Evolutionary conservation across 2,113 vertebrate genomes (phyloP).

Genomic region (Heterocephalus glaber): DNA sequence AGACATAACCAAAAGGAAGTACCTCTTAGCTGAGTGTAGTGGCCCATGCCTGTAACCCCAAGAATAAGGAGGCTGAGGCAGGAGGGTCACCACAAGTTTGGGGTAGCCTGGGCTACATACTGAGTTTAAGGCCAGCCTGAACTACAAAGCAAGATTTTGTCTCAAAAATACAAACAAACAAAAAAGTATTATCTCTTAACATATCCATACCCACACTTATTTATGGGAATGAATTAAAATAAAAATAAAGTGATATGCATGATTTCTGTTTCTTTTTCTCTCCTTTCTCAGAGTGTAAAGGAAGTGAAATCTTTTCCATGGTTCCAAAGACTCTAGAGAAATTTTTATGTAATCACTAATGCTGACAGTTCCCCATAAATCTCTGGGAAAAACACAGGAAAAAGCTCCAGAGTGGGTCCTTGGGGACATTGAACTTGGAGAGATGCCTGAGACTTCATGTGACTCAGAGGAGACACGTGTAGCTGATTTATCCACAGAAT

Average conservation of each 20-base stretch:
- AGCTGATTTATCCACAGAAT: constrained; percentile 22
- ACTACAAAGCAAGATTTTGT: too few relatives aligned
- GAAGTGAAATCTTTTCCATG: neutral
- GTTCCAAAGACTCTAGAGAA: constrained; percentile 50
- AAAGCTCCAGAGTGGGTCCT: constrained; percentile 45
- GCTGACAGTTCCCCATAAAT: constrained; percentile 59
- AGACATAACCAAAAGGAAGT: neutral
- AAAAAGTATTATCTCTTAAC: too few relatives aligned
- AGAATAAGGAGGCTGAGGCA: too few relatives aligned
- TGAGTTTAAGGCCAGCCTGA: too few relatives aligned
- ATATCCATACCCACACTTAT: neutral
- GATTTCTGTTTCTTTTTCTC: neutral
- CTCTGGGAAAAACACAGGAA: constrained; percentile 67
- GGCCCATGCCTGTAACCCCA: too few relatives aligned
- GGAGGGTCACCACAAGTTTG: too few relatives aligned
- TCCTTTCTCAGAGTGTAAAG: neutral
- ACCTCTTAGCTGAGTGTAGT: neutral
- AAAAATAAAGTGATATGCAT: neutral
- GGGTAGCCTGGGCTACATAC: too few relatives aligned
- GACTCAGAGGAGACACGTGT: constrained; percentile 49
- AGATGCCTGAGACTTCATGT: constrained; percentile 30
- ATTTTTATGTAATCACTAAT: constrained; percentile 54
- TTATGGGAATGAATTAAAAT: constrained; percentile 7
- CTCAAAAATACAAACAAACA: too few relatives aligned
- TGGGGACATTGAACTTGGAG: constrained; percentile 58